These are phyloP conservation scores for Taeniopygia guttata DNA, from an alignment of 2,797 vertebrate genomes.

Conservation along the genomic window DNA sequence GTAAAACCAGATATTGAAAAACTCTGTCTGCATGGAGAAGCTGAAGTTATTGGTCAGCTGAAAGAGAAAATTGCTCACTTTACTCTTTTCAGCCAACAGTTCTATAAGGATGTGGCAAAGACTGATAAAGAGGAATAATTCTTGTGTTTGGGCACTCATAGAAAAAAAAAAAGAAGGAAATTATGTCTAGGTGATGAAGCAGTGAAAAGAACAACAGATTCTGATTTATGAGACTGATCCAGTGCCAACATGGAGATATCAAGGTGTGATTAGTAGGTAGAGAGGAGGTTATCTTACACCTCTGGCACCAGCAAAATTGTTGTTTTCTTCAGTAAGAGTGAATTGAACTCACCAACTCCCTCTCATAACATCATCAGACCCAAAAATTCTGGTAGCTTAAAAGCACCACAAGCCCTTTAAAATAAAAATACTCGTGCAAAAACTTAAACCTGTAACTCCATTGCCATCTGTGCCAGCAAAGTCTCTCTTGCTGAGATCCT, in stretches of 20 bases:
- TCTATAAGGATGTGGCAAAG: not conserved
- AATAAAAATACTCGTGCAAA: rapidly evolving
- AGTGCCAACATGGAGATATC: not conserved
- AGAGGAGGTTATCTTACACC: not conserved
- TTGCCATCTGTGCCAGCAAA: not conserved
- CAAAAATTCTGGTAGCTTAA: not conserved
- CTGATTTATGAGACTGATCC: not conserved
- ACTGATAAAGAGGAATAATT: not conserved
- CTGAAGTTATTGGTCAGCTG: not conserved
- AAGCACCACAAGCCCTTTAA: not conserved
- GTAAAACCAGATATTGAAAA: not conserved
- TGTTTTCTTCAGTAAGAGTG: not conserved
- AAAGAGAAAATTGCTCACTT: not conserved
- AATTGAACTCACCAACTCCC: not conserved
- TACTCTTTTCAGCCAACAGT: not conserved
- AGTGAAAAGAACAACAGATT: not conserved
- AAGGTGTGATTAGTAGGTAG: not conserved
- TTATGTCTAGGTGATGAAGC: not conserved
- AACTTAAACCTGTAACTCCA: not conserved
- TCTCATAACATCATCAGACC: not conserved
- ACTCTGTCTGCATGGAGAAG: not conserved
- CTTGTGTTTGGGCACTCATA: not conserved
- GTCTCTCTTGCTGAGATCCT: not conserved
- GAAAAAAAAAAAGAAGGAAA: not conserved
- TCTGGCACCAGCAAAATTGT: not conserved